Conservation (phyloP, 2,888 invertebrate genomes). For the Aricia artaxerxes region DNA sequence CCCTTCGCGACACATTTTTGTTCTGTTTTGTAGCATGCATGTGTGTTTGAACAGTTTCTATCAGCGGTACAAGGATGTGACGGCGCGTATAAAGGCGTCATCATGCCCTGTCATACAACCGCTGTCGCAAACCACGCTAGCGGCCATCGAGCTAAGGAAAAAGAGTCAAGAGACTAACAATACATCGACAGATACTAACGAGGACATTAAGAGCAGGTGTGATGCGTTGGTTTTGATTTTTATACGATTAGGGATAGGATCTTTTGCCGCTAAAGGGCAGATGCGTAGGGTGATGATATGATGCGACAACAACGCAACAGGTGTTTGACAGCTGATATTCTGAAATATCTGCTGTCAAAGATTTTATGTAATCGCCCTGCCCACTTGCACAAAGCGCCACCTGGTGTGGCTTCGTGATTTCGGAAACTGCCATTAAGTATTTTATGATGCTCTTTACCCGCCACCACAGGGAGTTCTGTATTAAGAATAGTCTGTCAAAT, state of each 20-base stretch:
- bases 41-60: slow-evolving; percentile 86
- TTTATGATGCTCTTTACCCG: not conserved
- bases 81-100: slow-evolving; percentile 93
- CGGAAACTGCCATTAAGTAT: not conserved
- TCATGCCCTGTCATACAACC: slow-evolving; percentile 88
- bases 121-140: slow-evolving; percentile 70
- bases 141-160: slow-evolving; percentile 57
- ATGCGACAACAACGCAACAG: not conserved
- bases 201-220: slow-evolving; percentile 73
- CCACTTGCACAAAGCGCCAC: not conserved
- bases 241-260: slow-evolving; percentile 32
- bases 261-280: not conserved
- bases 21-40: slow-evolving; percentile 42
- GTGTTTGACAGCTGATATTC: not conserved
- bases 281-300: not conserved
- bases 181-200: slow-evolving; percentile 64
- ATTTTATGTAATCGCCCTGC: not conserved
- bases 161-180: slow-evolving; percentile 63
- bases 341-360: not conserved
- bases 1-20: not conserved
- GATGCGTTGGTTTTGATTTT: slow-evolving; percentile 54
- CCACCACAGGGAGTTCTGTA: not conserved
- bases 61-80: slow-evolving; percentile 92
- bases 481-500: too few species aligned
- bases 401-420: too few species aligned